Conservation (phyloP, 2,888 invertebrate species). For the Acrobasis repandana region DNA sequence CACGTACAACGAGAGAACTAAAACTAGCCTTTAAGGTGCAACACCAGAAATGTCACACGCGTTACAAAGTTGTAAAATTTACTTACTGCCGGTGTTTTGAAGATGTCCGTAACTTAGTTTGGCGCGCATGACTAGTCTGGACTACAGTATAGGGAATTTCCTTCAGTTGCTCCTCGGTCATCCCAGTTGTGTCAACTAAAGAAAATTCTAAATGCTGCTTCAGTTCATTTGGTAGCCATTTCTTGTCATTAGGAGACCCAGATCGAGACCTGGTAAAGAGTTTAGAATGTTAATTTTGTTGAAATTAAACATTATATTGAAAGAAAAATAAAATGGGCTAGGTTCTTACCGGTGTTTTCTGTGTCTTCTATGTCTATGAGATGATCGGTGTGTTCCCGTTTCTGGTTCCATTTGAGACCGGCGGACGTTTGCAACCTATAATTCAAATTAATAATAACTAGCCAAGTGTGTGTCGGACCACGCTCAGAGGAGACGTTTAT, state of each 20-base stretch:
- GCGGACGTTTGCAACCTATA: conserved; percentile 88
- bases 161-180: conserved; percentile 92
- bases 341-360: conserved; percentile 82
- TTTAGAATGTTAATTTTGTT: too few relatives aligned
- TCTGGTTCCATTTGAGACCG: conserved; percentile 79
- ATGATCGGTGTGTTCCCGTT: conserved; percentile 79
- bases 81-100: conserved; percentile 73
- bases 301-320: too few relatives aligned
- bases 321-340: too few relatives aligned
- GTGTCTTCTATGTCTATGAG: conserved; percentile 83
- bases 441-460: background rate
- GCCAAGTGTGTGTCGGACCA: too few relatives aligned
- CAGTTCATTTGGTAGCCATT: conserved; percentile 89
- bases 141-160: conserved; percentile 96
- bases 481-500: too few relatives aligned
- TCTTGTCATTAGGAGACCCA: conserved; percentile 87
- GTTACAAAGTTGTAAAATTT: background rate
- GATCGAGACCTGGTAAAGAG: conserved; percentile 79
- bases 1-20: too few relatives aligned
- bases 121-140: conserved; percentile 86
- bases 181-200: conserved; percentile 93
- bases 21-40: too few relatives aligned
- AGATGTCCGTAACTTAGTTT: conserved; percentile 79
- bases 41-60: too few relatives aligned
- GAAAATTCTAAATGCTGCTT: conserved; percentile 94